These are phyloP conservation scores for Rostratula benghalensis DNA, from an alignment of 2,113 vertebrate genomes.

Conservation along the genomic window DNA sequence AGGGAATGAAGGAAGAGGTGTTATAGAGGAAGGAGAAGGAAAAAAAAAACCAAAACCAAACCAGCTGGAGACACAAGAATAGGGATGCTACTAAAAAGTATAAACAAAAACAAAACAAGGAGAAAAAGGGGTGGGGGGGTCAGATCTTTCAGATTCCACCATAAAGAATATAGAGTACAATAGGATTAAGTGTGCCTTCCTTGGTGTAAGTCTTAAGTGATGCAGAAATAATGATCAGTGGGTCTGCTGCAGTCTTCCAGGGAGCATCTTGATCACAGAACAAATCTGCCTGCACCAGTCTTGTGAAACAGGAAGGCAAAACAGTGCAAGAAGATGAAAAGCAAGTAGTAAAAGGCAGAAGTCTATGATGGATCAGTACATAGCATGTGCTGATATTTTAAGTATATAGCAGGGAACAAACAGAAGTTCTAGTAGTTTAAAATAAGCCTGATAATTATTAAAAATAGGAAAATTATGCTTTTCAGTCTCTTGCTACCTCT, in stretches of 20 bases:
- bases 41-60: too few species aligned
- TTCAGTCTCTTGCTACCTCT: neutral
- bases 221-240: neutral
- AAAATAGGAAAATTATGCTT: too few species aligned
- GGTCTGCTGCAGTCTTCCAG: neutral
- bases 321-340: neutral
- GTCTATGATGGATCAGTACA: neutral
- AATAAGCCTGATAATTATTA: neutral
- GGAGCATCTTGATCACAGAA: neutral
- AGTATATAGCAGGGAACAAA: neutral
- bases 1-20: neutral
- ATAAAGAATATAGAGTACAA: neutral
- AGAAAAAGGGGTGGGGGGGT: accelerated
- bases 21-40: neutral
- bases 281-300: neutral
- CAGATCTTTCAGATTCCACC: neutral
- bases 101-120: neutral
- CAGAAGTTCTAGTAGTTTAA: neutral
- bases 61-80: neutral
- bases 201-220: neutral
- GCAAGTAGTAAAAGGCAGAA: neutral
- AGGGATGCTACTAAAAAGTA: neutral
- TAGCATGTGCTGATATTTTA: neutral
- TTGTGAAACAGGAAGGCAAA: neutral
- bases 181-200: neutral